Evolutionary conservation across 2,888 invertebrate genomes (phyloP).

Genomic region (Hanleya hanleyi): DNA sequence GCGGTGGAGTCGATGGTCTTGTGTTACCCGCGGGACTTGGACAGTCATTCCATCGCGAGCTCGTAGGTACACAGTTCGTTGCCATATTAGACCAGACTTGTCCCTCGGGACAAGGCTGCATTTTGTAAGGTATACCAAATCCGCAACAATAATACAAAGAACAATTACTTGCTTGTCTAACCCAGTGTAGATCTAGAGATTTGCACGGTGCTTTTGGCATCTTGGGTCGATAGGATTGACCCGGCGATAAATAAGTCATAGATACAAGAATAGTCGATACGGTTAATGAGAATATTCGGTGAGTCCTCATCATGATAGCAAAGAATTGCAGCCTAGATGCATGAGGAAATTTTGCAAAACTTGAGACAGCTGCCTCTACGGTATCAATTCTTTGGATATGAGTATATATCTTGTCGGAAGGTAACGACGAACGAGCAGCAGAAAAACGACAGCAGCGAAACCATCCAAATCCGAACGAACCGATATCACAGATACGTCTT

Average conservation of each 20-base stretch:
- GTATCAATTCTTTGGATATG: too few relatives aligned
- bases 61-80: conserved; percentile 40
- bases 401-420: too few relatives aligned
- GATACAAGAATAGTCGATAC: not conserved
- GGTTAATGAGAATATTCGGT: not conserved
- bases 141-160: conserved; percentile 42
- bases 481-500: too few relatives aligned
- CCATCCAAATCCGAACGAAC: too few relatives aligned
- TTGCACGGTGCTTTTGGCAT: not conserved
- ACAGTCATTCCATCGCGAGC: conserved; percentile 46
- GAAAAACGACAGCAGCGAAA: too few relatives aligned
- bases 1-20: not conserved
- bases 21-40: not conserved
- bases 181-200: conserved; percentile 30
- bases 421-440: too few relatives aligned
- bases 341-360: too few relatives aligned
- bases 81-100: conserved; percentile 42
- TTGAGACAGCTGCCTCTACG: too few relatives aligned
- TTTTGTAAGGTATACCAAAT: conserved; percentile 40
- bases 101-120: conserved; percentile 40
- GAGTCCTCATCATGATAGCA: not conserved
- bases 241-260: not conserved
- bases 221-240: not conserved
- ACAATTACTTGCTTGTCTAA: conserved; percentile 38
- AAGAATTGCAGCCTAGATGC: not conserved